These are phyloP conservation scores for Ormyrus thymus DNA, from an alignment of 2,888 invertebrate genomes.

Conservation along the genomic window DNA sequence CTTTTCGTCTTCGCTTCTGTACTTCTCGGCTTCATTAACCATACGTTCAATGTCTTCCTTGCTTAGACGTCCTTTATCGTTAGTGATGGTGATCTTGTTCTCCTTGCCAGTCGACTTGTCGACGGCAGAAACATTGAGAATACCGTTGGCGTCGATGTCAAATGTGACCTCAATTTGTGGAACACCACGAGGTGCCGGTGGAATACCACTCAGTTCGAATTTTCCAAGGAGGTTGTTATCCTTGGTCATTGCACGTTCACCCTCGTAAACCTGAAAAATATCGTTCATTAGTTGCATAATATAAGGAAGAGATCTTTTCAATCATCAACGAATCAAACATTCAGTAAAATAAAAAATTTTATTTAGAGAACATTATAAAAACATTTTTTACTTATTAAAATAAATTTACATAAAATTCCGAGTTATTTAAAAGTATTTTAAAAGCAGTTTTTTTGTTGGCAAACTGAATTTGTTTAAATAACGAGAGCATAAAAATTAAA, in stretches of 20 bases:
- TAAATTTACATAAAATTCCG: not conserved
- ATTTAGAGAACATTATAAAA: too few species aligned
- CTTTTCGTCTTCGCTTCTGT: conserved; percentile 84
- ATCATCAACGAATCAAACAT: too few species aligned
- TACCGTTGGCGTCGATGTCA: conserved; percentile 93
- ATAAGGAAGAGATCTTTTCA: too few species aligned
- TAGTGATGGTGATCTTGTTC: conserved; percentile 89
- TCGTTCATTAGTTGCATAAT: too few species aligned
- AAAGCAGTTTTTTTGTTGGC: not conserved
- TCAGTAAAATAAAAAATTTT: too few species aligned
- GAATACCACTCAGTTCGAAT: conserved; percentile 88
- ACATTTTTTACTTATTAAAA: not conserved
- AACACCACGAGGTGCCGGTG: conserved; percentile 88
- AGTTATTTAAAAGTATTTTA: not conserved
- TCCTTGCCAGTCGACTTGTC: conserved; percentile 85
- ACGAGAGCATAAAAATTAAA: not conserved
- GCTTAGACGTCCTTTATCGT: conserved; percentile 89
- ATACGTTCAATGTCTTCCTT: conserved; percentile 93
- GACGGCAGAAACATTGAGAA: conserved; percentile 86
- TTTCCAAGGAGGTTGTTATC: conserved; percentile 92
- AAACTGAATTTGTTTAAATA: not conserved
- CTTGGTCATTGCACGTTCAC: conserved; percentile 92
- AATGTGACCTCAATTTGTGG: conserved; percentile 88
- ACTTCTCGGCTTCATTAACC: conserved; percentile 88
- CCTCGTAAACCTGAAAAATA: conserved; percentile 81